These are phyloP conservation scores for Drosophila mulleri DNA, from an alignment of 2,888 invertebrate species.

Conservation along the genomic window DNA sequence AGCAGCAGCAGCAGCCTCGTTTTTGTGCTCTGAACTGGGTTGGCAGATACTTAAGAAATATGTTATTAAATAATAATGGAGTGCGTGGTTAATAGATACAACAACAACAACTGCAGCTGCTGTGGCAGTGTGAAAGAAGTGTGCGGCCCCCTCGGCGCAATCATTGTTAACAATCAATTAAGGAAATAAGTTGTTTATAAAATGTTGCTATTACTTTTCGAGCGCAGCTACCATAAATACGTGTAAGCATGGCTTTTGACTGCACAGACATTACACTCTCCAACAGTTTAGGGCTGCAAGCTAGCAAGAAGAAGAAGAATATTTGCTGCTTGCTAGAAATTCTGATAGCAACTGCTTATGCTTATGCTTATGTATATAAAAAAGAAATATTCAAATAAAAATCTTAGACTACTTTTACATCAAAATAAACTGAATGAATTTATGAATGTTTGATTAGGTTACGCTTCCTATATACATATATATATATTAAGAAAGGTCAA, in stretches of 20 bases:
- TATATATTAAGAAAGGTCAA: too few species aligned
- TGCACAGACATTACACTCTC: conserved; percentile 48
- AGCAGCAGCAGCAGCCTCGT: conserved; percentile 59
- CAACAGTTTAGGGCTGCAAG: conserved; percentile 33
- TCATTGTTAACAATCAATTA: conserved; percentile 84
- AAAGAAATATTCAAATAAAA: too few species aligned
- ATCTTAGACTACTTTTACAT: too few species aligned
- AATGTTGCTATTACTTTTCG: conserved; percentile 79
- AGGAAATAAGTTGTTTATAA: conserved; percentile 83
- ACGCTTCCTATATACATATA: too few species aligned
- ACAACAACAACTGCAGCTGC: conserved; percentile 55
- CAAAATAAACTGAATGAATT: too few species aligned
- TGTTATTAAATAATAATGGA: conserved; percentile 84
- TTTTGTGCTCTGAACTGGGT: conserved; percentile 82
- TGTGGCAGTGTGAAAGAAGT: conserved; percentile 65
- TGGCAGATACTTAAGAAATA: conserved; percentile 83
- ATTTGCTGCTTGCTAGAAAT: neutral
- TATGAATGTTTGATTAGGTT: too few species aligned
- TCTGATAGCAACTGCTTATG: too few species aligned
- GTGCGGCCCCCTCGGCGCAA: conserved; percentile 77
- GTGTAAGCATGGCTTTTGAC: conserved; percentile 56
- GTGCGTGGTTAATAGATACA: conserved; percentile 83
- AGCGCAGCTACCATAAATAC: conserved; percentile 73
- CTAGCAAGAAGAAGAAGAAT: neutral
- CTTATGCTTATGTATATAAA: too few species aligned